Conservation (phyloP, 2,797 vertebrate genomes). For the Sphenodon punctatus region DNA sequence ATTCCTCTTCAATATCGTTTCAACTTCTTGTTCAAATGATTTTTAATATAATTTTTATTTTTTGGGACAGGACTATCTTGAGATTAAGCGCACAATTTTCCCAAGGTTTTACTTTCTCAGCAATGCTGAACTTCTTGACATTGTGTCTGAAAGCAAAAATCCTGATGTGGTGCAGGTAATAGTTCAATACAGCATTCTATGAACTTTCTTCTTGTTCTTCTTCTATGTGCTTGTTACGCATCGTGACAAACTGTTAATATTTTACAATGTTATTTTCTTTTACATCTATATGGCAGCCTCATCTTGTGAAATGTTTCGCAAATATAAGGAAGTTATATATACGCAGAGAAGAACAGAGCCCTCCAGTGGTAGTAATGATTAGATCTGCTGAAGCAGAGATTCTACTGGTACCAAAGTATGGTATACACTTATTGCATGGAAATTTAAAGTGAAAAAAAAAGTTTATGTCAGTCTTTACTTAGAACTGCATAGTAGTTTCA, state of each 20-base stretch:
- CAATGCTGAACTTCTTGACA: conserved; percentile 71
- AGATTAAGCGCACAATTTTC: conserved; percentile 72
- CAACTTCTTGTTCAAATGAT: background rate
- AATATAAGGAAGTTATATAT: conserved; percentile 68
- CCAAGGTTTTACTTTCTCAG: conserved; percentile 79
- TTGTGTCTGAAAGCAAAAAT: conserved; percentile 66
- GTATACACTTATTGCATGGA: background rate
- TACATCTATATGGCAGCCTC: conserved; percentile 56
- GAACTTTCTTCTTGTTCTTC: background rate
- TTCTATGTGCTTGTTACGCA: too few relatives aligned
- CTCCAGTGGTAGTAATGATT: conserved; percentile 64
- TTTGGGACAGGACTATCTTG: conserved; percentile 70
- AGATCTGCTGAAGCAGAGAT: conserved; percentile 72
- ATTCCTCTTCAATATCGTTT: background rate
- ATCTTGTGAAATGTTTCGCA: conserved; percentile 74
- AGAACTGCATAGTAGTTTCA: background rate
- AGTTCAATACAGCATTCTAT: background rate
- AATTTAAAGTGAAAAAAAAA: background rate
- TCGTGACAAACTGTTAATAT: background rate
- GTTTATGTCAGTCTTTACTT: background rate
- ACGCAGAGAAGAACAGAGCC: conserved; percentile 53
- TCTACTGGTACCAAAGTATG: conserved; percentile 70
- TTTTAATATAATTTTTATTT: background rate
- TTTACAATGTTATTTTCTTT: background rate
- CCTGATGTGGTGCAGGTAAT: conserved; percentile 69